These are phyloP conservation scores for Pammene fasciana DNA, from an alignment of 2,888 invertebrate species.

Conservation along the genomic window DNA sequence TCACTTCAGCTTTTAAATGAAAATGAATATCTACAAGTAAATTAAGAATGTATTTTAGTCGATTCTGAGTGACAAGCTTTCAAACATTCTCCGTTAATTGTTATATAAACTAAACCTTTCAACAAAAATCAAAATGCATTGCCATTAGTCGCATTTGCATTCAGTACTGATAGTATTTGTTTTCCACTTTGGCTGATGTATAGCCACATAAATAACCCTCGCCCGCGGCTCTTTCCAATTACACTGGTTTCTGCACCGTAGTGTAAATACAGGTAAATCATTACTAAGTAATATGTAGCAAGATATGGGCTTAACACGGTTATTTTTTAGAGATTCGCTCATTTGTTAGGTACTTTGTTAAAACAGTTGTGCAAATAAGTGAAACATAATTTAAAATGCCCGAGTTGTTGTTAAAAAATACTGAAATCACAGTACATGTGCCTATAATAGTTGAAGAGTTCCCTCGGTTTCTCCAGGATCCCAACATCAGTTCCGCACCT, in stretches of 20 bases:
- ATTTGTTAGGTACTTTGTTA: conserved; percentile 1
- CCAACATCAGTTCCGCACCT: too few species aligned
- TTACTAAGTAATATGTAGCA: conserved; percentile 31
- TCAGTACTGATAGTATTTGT: conserved; percentile 60
- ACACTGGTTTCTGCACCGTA: conserved; percentile 45
- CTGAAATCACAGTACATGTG: too few species aligned
- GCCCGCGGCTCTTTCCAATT: conserved; percentile 71
- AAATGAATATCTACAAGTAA: too few species aligned
- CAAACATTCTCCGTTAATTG: too few species aligned
- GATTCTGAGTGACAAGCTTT: too few species aligned
- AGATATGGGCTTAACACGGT: conserved; percentile 13
- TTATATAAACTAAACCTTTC: not conserved
- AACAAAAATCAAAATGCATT: conserved; percentile 39
- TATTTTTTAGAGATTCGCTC: conserved; percentile 16
- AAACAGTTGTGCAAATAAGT: too few species aligned
- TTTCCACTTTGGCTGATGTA: conserved; percentile 64
- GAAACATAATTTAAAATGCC: too few species aligned
- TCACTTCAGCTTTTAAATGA: too few species aligned
- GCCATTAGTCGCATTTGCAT: conserved; percentile 54
- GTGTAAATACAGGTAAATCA: conserved; percentile 41
- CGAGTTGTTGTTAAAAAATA: too few species aligned
- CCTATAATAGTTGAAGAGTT: too few species aligned
- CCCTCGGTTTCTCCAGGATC: too few species aligned
- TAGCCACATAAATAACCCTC: conserved; percentile 68
- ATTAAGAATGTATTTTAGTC: too few species aligned